Evolutionary conservation across 2,888 invertebrate species (phyloP), one percentile per base, ranked within the genome.

Genomic region (Cecidostiba fungosa): DNA sequence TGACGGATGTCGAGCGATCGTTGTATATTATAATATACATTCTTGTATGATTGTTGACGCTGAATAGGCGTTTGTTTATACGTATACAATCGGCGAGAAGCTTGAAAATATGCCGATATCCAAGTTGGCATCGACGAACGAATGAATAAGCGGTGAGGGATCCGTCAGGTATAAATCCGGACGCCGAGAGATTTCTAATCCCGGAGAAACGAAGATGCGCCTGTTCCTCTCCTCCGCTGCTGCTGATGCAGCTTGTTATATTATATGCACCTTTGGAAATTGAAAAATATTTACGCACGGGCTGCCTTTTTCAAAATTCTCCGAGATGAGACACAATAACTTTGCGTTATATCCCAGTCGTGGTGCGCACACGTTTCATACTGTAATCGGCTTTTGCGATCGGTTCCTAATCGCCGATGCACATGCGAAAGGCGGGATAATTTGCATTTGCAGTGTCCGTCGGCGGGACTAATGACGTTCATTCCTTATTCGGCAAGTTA

Each of bases 101-200:
- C 1, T 43, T 1, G 43, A 10, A 43, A 39, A 39, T 39, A 10
- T 39, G 39, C 47, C 29, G 50, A 36, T 62, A 79, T 79, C 80
- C 72, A 47, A 82, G 62, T 6, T 62, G 16, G 39, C 59, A 76
- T 82, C 73, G 77, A 14, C 43, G 39, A 43, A 5, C 3, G 39
- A 43, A 36, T 2, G 23, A n/a, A 59, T 59, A 59, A 59, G 54
- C 54, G n/a, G 5, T 5, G 39, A 50, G 72, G n/a, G 59, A 82
- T 74, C 66, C 29, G 47, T 74, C 85, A 85, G 85, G 85, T 85
- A 85, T 82, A 85, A 39, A 85, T 78, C 82, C 78, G 82, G 36
- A 74, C 69, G 74, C 26, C 29, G 26, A 43, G n/a, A 78, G 78
- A 74, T 85, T 82, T 85, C 82, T 82, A 85, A 82, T 79, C 85